Evolutionary conservation across 2,113 vertebrate genomes (phyloP), one percentile per base, ranked within the genome.

Genomic region (Ctenomys sociabilis): DNA sequence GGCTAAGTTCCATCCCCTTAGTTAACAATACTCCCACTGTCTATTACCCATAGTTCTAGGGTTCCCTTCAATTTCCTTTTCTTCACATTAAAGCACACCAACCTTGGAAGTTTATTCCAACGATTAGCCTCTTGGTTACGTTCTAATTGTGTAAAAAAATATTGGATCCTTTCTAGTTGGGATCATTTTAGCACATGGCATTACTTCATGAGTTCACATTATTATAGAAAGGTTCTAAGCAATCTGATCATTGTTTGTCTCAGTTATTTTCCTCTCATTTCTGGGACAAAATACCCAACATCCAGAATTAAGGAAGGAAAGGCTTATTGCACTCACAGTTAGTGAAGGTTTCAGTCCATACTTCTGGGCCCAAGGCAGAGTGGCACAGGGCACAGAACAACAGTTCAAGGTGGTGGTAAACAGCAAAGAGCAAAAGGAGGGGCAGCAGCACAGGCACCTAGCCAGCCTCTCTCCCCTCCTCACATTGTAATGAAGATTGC

Each of bases 201-300:
- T 77, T 92, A n/a, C 30, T 90, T 5, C 4, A 3, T 75, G 32
- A 88, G 57, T 64, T 90, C 96, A 72, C 77, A 81, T 87, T 95
- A 35, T 43, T 5, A 86, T 75, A 57, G 21, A 91, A 19, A 22
- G 35, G 40, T 85, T 90, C 13, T 88, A 57, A 77, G 30, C 85
- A 95, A 87, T 75, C 11, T 43, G 24, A 7, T 64, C 45, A 21
- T 14, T 87, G 10, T 28, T 57, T 49, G 49, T 57, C 54, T 57
- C 16, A 17, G 54, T 57, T 57, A 57, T 57, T 57, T 57, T 57
- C 4, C 3, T 57, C 54, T 57, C 16, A 57, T 17, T 17, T 16
- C 16, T 57, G 54, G 54, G 54, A 57, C 54, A 57, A 57, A 57
- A 57, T 19, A 19, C 54, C 54, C 4, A 57, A 57, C 54, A 57